A percentile compares a stretch with the other conserved stretches of the same genome.
Evolutionary conservation across 2,113 vertebrate species (phyloP).

Genomic region (Siniperca knerii): DNA sequence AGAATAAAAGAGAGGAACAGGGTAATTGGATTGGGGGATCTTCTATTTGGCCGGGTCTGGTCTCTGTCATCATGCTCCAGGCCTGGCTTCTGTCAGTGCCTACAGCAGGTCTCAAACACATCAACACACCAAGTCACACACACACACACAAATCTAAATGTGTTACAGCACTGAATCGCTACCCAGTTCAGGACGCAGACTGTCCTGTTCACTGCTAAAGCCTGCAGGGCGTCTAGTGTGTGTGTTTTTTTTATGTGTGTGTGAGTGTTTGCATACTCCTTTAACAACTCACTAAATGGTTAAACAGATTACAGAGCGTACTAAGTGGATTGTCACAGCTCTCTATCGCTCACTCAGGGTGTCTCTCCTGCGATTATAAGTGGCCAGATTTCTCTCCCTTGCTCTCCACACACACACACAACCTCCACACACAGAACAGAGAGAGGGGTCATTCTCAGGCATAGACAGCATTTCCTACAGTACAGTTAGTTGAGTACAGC

Average conservation of each 20-base stretch:
- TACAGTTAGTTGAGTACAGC: neutral
- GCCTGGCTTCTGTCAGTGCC: constrained; percentile 77
- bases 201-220: constrained; percentile 47
- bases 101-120: constrained; percentile 76
- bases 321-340: constrained; percentile 99
- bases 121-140: constrained; percentile 54
- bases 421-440: neutral
- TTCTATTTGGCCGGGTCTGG: constrained; percentile 84
- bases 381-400: constrained; percentile 85
- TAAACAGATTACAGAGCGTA: constrained; percentile 99
- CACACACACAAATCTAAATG: constrained; percentile 63
- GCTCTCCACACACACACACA: constrained; percentile 71
- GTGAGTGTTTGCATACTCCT: constrained; percentile 88
- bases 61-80: constrained; percentile 86
- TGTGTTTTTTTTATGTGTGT: constrained; percentile 12
- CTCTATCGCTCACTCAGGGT: constrained; percentile 90
- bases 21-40: constrained; percentile 87
- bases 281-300: constrained; percentile 92
- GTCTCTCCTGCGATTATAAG: constrained; percentile 93
- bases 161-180: constrained; percentile 51
- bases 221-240: constrained; percentile 42
- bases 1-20: constrained; percentile 70
- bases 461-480: too few species aligned
- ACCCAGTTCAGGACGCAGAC: constrained; percentile 49
- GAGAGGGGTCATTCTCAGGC: constrained; percentile 3